phyloP scores from a whole-genome alignment of 1,140 invertebrate species.

The Psilanteris sp. region DNA sequence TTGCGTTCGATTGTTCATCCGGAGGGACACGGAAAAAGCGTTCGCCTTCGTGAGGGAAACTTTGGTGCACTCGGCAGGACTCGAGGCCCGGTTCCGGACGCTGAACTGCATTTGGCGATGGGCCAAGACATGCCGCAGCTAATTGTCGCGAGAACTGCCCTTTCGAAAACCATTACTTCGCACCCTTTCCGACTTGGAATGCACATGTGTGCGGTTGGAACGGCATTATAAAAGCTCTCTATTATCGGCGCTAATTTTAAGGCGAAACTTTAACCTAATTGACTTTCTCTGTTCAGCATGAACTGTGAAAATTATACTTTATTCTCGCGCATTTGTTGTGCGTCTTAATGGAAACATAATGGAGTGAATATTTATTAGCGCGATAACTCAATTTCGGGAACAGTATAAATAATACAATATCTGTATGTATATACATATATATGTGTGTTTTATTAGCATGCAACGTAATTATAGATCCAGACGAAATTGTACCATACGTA shows the following conservation, averaged over 20 bases:
- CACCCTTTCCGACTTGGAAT: conserved; percentile 58
- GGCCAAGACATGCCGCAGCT: conserved; percentile 70
- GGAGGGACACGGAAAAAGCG: conserved; percentile 54
- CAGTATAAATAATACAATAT: too few species aligned
- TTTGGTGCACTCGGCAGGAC: conserved; percentile 28
- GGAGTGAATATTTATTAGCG: too few species aligned
- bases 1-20: conserved; percentile 55
- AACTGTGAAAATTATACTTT: not conserved
- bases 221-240: conserved; percentile 56
- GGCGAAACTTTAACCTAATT: conserved; percentile 55
- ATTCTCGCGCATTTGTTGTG: too few species aligned
- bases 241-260: conserved; percentile 54
- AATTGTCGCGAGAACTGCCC: conserved; percentile 76
- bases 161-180: conserved; percentile 75
- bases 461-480: too few species aligned
- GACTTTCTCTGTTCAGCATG: conserved; percentile 45
- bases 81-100: conserved; percentile 46
- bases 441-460: too few species aligned
- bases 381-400: too few species aligned
- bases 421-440: too few species aligned
- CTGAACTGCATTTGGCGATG: conserved; percentile 67
- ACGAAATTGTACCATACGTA: too few species aligned
- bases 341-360: too few species aligned
- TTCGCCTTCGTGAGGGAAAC: conserved; percentile 41
- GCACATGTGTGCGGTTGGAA: conserved; percentile 46